phyloP scores from a whole-genome alignment of 37 sponge, comb jelly and placozoan species.

The Theonella swinhoei region DNA sequence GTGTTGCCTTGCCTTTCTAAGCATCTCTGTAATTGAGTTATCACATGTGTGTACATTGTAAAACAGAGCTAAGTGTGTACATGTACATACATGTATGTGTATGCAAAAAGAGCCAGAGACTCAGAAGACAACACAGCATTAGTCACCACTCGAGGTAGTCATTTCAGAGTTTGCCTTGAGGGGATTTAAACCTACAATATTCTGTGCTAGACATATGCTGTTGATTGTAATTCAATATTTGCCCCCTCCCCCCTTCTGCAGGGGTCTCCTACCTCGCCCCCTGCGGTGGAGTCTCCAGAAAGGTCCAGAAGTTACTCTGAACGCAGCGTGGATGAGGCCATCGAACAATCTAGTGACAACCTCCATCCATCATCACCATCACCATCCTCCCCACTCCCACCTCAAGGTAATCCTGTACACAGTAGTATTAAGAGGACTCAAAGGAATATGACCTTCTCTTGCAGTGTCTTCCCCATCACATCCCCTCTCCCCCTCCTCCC shows the following conservation, averaged over 20 bases:
- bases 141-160: too few relatives aligned
- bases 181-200: too few relatives aligned
- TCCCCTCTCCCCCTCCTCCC: neutral
- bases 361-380: neutral
- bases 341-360: slow-evolving; percentile 10
- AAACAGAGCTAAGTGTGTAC: too few relatives aligned
- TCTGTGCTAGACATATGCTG: neutral
- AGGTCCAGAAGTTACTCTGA: slow-evolving; percentile 21
- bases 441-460: neutral
- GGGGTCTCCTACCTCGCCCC: neutral
- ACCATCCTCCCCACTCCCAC: neutral
- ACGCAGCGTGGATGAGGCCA: slow-evolving; percentile 41
- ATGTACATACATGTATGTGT: too few relatives aligned
- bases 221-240: neutral
- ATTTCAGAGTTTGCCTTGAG: too few relatives aligned
- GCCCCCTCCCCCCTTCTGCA: neutral
- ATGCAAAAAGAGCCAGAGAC: too few relatives aligned
- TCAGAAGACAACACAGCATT: too few relatives aligned
- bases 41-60: too few relatives aligned
- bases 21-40: too few relatives aligned
- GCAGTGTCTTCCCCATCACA: neutral
- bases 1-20: too few relatives aligned
- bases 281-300: too few relatives aligned
- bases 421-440: neutral
- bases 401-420: neutral